A percentile compares a stretch with the other conserved stretches of the same genome.
Conservation (phyloP, 2,797 vertebrate genomes). For the Zalophus californianus region DNA sequence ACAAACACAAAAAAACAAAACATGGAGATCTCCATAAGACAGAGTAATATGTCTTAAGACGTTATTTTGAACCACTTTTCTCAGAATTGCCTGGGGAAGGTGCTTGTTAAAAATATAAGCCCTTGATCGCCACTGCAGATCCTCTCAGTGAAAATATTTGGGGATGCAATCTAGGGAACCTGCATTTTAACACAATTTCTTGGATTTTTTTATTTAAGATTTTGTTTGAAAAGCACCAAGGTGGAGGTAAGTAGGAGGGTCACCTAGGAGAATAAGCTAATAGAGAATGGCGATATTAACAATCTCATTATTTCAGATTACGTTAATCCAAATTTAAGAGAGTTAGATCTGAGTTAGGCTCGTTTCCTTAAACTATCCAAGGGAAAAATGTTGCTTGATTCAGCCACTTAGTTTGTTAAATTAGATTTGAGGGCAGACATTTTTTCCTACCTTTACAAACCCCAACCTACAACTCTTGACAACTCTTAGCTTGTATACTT, state of each 20-base stretch:
- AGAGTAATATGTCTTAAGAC: neutral
- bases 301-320: neutral
- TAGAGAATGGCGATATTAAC: neutral
- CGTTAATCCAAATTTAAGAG: neutral
- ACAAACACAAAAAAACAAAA: neutral
- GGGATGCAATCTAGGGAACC: neutral
- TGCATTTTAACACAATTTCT: neutral
- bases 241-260: neutral
- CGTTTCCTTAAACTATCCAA: constrained; percentile 19
- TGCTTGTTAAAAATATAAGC: neutral
- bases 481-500: neutral
- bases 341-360: neutral
- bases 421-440: neutral
- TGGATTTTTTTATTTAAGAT: constrained; percentile 35
- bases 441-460: neutral
- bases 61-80: neutral
- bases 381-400: neutral
- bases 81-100: neutral
- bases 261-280: neutral
- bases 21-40: neutral
- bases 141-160: neutral
- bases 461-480: neutral
- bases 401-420: constrained; percentile 7
- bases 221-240: constrained; percentile 28
- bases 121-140: neutral